phyloP scores from a whole-genome alignment of 2,888 invertebrate species.

The Luperina nickerlii region DNA sequence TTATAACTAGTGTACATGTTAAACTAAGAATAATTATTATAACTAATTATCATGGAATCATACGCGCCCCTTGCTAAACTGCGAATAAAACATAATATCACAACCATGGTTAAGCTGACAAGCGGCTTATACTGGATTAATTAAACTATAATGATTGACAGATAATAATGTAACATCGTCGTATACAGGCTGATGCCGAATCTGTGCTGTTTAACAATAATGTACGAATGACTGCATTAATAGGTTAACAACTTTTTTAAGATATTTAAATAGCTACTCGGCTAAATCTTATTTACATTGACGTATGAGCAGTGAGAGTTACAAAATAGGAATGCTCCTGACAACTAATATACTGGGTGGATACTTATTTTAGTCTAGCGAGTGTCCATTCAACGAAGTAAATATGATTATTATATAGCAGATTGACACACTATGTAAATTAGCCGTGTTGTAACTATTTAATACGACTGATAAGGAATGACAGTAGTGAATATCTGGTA shows the following conservation, averaged over 20 bases:
- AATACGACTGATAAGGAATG: neutral
- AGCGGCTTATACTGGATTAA: conserved; percentile 50
- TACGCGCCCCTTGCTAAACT: neutral
- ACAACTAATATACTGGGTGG: neutral
- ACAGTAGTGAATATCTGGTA: too few relatives aligned
- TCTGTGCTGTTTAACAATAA: neutral
- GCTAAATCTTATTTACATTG: neutral
- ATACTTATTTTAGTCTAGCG: neutral
- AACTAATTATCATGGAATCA: conserved; percentile 1
- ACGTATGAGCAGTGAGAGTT: neutral
- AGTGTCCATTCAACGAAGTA: neutral
- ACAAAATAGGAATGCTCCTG: neutral
- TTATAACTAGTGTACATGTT: neutral
- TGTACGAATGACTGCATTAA: neutral
- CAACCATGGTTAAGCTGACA: conserved; percentile 14
- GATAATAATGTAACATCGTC: conserved; percentile 4
- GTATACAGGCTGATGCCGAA: conserved; percentile 1
- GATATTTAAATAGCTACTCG: neutral
- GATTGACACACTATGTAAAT: too few relatives aligned
- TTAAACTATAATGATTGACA: conserved; percentile 45
- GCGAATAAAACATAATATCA: conserved; percentile 20
- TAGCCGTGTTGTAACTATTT: too few relatives aligned
- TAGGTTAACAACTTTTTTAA: neutral
- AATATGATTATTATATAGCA: too few relatives aligned
- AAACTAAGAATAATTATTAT: too few relatives aligned